A percentile compares a stretch with the other conserved stretches of the same genome.
Evolutionary conservation across 2,113 vertebrate species (phyloP).

Genomic region (Gobiocypris rarus): DNA sequence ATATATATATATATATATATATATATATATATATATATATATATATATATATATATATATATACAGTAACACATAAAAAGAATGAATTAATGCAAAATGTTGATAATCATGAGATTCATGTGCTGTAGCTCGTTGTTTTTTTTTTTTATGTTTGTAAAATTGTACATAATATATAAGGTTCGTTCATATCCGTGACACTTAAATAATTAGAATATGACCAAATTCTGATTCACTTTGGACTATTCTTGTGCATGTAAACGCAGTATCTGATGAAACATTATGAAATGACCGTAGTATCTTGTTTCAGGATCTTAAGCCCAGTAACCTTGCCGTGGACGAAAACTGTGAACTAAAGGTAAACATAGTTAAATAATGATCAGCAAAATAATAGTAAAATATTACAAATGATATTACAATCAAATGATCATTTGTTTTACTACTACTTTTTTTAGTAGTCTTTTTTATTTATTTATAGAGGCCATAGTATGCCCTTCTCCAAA

Average conservation of each 20-base stretch:
- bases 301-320: slow-evolving; percentile 79
- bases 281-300: slow-evolving; percentile 5
- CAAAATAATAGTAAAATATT: background rate
- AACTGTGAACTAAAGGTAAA: slow-evolving; percentile 82
- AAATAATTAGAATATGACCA: too few relatives aligned
- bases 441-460: too few relatives aligned
- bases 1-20: too few relatives aligned
- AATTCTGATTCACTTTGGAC: background rate
- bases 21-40: too few relatives aligned
- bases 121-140: too few relatives aligned
- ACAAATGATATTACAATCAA: background rate
- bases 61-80: too few relatives aligned
- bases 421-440: background rate
- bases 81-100: too few relatives aligned
- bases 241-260: background rate
- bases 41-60: too few relatives aligned
- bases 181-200: background rate
- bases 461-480: background rate
- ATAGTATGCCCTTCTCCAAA: too few relatives aligned
- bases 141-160: background rate
- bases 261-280: background rate
- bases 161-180: background rate
- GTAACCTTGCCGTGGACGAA: slow-evolving; percentile 79
- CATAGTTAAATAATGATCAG: background rate
- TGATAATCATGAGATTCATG: too few relatives aligned